Base-by-base conservation (phyloP, 2,888 invertebrate genomes). In the Drosophila falleni region DNA sequence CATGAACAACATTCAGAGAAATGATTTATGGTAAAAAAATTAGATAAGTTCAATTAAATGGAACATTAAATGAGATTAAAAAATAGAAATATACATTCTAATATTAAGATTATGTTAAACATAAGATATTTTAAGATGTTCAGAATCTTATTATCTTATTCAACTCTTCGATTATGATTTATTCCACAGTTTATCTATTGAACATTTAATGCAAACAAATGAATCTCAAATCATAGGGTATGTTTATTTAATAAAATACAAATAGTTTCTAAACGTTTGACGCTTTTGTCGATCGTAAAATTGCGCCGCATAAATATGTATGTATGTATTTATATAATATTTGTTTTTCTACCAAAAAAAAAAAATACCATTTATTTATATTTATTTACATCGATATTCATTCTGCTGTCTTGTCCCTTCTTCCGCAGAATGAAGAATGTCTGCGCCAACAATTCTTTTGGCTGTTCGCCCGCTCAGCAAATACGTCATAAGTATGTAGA, bases 391-490 rank as follows among this genome's bases (percentile, higher is more conserved):
- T 49, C 9, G 47, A 39, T 39, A 29, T 47, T 59, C 60, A 67
- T 63, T 68, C 42, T 68, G 54, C 47, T 71, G 23, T 55, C 55
- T 42, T 74, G 70, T 73, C 56, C 51, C 29, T 58, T 39, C 33
- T 51, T 9, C 49, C 42, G 19, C 46, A 26, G 51, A 51, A 29
- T 47, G 47, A 62, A 66, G 67, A 85, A 81, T 81, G 62, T 80
- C 69, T 81, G 61, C 37, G 56, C 41, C 54, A 61, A 63, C 19
- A 37, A 42, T 75, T 71, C 31, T 61, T 73, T 81, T 86, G 81
- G 72, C 70, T 23, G 49, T 62, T 65, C 64, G 46, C 58, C 72
- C 78, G 78, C 49, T 75, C 70, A 75, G 68, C 80, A 72, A 56
- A 84, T 59, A 72, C 80, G 71, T 69, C 66, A 71, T 54, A 60